Percentiles rank a stretch among this genome's conserved stretches.
These are phyloP conservation scores for Terrapene triunguis DNA, from an alignment of 2,113 vertebrate species.

Conservation along the genomic window DNA sequence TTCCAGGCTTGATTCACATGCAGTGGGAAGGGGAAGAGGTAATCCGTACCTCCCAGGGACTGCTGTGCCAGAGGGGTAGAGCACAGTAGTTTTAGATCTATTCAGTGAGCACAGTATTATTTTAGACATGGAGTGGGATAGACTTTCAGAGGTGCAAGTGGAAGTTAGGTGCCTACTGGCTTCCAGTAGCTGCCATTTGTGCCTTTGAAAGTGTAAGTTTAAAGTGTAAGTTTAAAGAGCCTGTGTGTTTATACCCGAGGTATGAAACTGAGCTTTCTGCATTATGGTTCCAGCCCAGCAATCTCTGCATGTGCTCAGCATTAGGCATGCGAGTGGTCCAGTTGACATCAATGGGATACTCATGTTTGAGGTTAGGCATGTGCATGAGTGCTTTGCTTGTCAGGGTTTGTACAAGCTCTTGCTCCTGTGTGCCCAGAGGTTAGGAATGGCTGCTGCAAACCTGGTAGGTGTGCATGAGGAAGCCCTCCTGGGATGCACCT, in stretches of 20 bases:
- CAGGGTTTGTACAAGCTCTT: not conserved
- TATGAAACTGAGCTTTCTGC: not conserved
- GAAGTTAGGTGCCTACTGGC: not conserved
- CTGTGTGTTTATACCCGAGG: slow-evolving; percentile 56
- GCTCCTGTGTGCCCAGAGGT: not conserved
- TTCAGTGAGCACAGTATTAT: not conserved
- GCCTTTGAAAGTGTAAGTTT: not conserved
- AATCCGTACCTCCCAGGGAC: not conserved
- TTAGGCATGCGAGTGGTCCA: not conserved
- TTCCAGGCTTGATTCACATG: not conserved
- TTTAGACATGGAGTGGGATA: not conserved
- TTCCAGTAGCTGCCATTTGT: not conserved
- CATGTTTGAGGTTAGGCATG: not conserved
- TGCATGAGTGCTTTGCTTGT: not conserved
- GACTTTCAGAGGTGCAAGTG: not conserved
- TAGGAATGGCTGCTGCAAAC: not conserved
- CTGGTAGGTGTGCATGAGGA: not conserved
- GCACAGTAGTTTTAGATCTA: not conserved
- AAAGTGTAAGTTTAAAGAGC: slow-evolving; percentile 23
- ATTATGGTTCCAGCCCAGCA: not conserved
- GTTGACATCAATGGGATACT: not conserved
- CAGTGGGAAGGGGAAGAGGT: not conserved
- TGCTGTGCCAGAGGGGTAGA: not conserved
- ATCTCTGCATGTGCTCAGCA: too few species aligned
- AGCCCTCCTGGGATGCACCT: not conserved